Conservation (phyloP, 2,113 vertebrate species). For the Benitochromis conjunctus region DNA sequence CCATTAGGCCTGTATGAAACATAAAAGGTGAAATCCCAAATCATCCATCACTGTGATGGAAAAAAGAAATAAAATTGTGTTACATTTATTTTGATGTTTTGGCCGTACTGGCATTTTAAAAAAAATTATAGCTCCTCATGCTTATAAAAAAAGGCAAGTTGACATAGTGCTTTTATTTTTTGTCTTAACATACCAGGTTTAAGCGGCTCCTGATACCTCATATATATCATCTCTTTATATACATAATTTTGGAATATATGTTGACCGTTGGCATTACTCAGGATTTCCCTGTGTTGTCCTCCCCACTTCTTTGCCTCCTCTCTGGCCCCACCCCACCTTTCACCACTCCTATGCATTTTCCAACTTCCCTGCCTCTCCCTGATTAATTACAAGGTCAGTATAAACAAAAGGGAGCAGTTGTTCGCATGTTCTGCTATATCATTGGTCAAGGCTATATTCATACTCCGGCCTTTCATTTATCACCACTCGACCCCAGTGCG, state of each 20-base stretch:
- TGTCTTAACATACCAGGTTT: neutral
- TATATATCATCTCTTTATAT: constrained; percentile 51
- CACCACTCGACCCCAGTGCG: constrained; percentile 42
- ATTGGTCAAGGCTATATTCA: constrained; percentile 57
- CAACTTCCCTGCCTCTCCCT: constrained; percentile 20
- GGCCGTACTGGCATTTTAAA: neutral
- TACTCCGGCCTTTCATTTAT: constrained; percentile 67
- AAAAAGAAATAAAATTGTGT: neutral
- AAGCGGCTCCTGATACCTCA: constrained; percentile 20
- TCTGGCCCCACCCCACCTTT: neutral
- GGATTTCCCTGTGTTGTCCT: constrained; percentile 2
- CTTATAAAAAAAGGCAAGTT: neutral
- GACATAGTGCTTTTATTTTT: neutral
- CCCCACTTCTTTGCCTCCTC: neutral
- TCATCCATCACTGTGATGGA: neutral
- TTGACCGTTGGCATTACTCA: constrained; percentile 27
- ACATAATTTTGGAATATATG: constrained; percentile 11
- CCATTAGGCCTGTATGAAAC: neutral
- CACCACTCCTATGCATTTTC: constrained; percentile 31
- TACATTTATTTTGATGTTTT: neutral
- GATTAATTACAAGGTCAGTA: constrained; percentile 75
- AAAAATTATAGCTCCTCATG: neutral
- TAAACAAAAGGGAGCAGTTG: constrained; percentile 72
- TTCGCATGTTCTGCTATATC: constrained; percentile 53
- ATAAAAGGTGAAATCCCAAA: neutral